These are phyloP conservation scores for Deilephila porcellus DNA, from an alignment of 2,888 invertebrate genomes.

Conservation along the genomic window DNA sequence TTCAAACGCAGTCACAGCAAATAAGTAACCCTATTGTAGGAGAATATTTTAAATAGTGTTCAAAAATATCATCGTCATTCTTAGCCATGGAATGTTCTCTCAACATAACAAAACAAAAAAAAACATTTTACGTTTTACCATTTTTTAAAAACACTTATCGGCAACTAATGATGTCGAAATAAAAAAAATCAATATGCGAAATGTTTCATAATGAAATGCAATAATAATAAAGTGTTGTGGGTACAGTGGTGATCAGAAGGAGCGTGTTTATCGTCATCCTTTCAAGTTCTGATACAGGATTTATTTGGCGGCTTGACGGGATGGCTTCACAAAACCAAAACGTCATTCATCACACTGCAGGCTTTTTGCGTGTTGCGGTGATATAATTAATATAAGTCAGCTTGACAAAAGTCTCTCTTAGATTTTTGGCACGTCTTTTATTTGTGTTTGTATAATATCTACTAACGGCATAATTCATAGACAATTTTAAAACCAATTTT, in stretches of 20 bases:
- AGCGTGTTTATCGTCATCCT: not conserved
- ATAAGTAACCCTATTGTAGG: no score
- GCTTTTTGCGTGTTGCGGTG: not conserved
- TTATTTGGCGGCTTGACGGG: not conserved
- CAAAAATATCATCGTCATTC: no score
- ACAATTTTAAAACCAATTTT: no score
- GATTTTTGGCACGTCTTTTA: no score
- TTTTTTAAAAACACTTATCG: not conserved
- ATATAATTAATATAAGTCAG: not conserved
- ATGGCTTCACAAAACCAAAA: not conserved
- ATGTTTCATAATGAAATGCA: conserved; percentile 2
- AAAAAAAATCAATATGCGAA: not conserved
- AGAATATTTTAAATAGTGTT: no score
- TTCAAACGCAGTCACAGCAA: no score
- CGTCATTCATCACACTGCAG: not conserved
- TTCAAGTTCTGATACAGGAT: not conserved
- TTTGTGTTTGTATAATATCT: no score
- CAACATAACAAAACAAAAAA: no score
- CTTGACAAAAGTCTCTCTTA: not conserved
- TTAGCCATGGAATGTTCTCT: no score
- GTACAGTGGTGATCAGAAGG: conserved; percentile 2
- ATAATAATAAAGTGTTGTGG: conserved; percentile 14
- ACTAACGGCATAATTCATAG: no score
- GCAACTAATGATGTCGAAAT: not conserved
- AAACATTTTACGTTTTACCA: not conserved